Conservation (phyloP, 2,888 invertebrate genomes). For the Ormyrus rosae region DNA sequence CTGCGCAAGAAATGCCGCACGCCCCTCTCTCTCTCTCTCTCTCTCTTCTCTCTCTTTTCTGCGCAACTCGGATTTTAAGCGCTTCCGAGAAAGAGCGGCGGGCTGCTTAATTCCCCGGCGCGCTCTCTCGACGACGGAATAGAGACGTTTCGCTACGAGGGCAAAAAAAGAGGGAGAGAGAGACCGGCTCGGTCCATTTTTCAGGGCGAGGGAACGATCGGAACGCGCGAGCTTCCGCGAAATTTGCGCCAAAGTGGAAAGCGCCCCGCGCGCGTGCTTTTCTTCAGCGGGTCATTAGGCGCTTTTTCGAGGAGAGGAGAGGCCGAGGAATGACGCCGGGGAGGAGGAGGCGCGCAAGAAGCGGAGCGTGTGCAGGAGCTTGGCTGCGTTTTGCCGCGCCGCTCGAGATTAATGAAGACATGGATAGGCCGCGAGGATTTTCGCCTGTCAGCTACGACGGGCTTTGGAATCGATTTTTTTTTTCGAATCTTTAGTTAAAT, state of each 20-base stretch:
- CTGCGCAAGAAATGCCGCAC: conserved; percentile 41
- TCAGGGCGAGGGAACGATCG: conserved; percentile 11
- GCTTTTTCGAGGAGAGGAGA: neutral
- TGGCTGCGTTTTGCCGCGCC: too few species aligned
- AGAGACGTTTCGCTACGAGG: conserved; percentile 36
- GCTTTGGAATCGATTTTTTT: neutral
- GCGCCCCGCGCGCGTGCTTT: neutral
- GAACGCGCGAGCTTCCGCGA: conserved; percentile 14
- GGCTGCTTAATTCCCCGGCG: conserved; percentile 17
- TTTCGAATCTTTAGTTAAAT: neutral
- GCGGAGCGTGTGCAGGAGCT: too few species aligned
- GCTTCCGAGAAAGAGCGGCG: conserved; percentile 35
- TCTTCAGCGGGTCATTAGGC: neutral
- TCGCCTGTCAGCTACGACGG: too few species aligned
- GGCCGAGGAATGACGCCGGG: too few species aligned
- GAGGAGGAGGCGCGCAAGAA: too few species aligned
- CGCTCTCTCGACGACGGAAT: conserved; percentile 18
- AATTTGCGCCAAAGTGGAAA: neutral
- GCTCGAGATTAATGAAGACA: conserved; percentile 25
- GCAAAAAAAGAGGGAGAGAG: conserved; percentile 17
- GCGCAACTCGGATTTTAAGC: conserved; percentile 17
- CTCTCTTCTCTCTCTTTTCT: too few species aligned
- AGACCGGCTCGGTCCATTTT: neutral
- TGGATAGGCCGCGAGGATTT: neutral
- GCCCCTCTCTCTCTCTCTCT: neutral